These are phyloP conservation scores for Antheraea assamensis DNA, from an alignment of 2,888 invertebrate genomes.

Conservation along the genomic window DNA sequence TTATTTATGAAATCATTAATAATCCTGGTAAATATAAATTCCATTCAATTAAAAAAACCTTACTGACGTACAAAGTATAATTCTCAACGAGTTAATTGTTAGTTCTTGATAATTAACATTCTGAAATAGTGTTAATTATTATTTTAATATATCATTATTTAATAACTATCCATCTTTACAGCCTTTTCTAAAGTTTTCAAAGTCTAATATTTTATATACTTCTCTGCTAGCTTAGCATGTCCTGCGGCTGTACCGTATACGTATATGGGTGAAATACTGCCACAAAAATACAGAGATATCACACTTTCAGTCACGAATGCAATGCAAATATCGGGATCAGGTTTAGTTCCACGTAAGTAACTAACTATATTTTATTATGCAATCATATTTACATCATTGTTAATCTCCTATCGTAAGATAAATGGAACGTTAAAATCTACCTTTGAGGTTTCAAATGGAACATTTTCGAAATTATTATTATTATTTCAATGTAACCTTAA, in stretches of 20 bases:
- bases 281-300: constrained; percentile 63
- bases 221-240: constrained; percentile 64
- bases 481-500: no score
- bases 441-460: neutral
- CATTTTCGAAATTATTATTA: no score
- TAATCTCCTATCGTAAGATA: neutral
- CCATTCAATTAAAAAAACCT: neutral
- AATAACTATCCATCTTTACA: neutral
- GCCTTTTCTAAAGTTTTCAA: neutral
- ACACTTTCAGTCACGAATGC: constrained; percentile 68
- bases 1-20: no score
- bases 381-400: neutral
- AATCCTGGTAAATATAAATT: no score
- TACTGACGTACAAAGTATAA: neutral
- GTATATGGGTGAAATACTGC: constrained; percentile 72
- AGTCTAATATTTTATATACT: neutral
- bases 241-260: constrained; percentile 72
- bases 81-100: neutral
- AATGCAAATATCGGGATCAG: constrained; percentile 66
- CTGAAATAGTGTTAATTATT: neutral
- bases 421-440: neutral
- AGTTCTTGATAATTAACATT: neutral
- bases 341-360: constrained; percentile 69
- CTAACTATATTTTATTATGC: constrained; percentile 3
- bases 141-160: neutral